A percentile compares a stretch with the other conserved stretches of the same genome.
These are phyloP conservation scores for Trogon melanurus DNA, from an alignment of 2,113 vertebrate species.

Conservation along the genomic window DNA sequence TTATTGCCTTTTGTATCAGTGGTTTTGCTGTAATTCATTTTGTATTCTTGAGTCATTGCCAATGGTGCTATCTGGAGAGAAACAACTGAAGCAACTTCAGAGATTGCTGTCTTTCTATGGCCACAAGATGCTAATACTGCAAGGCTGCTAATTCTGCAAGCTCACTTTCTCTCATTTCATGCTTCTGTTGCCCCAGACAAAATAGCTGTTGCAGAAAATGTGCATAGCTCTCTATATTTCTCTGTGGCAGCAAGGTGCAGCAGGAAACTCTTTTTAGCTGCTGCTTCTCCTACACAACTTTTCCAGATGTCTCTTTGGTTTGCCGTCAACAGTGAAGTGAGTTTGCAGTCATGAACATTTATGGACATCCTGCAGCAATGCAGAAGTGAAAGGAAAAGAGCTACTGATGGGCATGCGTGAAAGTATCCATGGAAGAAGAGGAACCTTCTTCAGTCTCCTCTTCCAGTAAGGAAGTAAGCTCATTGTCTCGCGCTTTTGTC, in stretches of 20 bases:
- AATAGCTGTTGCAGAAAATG: neutral
- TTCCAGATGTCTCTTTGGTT: neutral
- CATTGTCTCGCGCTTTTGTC: neutral
- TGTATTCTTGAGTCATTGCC: neutral
- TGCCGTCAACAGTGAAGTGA: neutral
- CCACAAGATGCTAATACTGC: neutral
- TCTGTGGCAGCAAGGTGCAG: neutral
- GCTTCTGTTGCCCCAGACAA: neutral
- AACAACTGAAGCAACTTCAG: neutral
- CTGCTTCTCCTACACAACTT: neutral
- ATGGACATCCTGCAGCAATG: neutral
- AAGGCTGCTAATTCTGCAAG: neutral
- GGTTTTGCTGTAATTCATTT: neutral
- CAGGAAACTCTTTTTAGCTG: neutral
- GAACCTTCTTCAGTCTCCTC: neutral
- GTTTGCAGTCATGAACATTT: neutral
- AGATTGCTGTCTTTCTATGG: slow-evolving; percentile 23
- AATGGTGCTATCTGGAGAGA: slow-evolving; percentile 16
- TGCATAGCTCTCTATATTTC: neutral
- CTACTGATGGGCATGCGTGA: neutral
- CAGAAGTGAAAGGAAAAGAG: neutral
- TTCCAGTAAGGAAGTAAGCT: neutral
- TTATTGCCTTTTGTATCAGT: neutral
- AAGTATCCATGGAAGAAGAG: neutral
- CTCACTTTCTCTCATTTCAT: neutral